Base-by-base conservation (phyloP, 2,113 vertebrate species). In the Brachypodius melanocephalos region DNA sequence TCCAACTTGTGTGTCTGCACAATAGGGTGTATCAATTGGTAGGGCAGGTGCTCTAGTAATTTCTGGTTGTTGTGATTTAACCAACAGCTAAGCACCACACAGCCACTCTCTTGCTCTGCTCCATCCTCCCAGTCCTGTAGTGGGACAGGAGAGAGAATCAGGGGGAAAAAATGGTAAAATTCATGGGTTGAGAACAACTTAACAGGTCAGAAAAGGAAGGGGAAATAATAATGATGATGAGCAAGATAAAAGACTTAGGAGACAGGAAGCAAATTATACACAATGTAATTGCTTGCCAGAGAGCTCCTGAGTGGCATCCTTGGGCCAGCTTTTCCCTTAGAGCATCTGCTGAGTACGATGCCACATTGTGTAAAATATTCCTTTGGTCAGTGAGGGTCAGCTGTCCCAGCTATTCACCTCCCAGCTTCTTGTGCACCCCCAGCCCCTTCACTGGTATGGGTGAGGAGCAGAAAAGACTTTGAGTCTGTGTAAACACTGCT, bases 361-460 rank as follows among this genome's bases (percentile, higher is more conserved):
- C 14, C 52, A 21, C 40, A 15, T 7, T 5, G 6, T 24, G 15
- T 2, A 21, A 36, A n/a, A 52, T n/a, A 32, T 46, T 24, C 8
- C 22, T 46, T 17, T 69, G 19, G 19, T 29, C 55, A 62, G 22
- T n/a, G 32, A 22, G 12, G 24, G 10, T 46, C 55, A 69, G 29
- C 29, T 20, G 13, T 40, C n/a, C 40, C 4, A 3, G 0, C 8
- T 54, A 4, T 11, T 46, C 18, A 4, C 5, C 46, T 52, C 15
- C 10, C n/a, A 48, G 10, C 55, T 62, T 61, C 38, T 52, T 61
- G 9, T 8, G 16, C 24, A 54, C 4, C 22, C n/a, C 10, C 28
- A 52, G 29, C 12, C 24, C 31, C n/a, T 12, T 48, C 7, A 10
- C 40, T 48, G 10, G 14, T 43, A n/a, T 16, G 9, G 9, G 25